These are phyloP conservation scores for Atopsyche davidsoni DNA, from an alignment of 1,140 invertebrate genomes.

Conservation along the genomic window DNA sequence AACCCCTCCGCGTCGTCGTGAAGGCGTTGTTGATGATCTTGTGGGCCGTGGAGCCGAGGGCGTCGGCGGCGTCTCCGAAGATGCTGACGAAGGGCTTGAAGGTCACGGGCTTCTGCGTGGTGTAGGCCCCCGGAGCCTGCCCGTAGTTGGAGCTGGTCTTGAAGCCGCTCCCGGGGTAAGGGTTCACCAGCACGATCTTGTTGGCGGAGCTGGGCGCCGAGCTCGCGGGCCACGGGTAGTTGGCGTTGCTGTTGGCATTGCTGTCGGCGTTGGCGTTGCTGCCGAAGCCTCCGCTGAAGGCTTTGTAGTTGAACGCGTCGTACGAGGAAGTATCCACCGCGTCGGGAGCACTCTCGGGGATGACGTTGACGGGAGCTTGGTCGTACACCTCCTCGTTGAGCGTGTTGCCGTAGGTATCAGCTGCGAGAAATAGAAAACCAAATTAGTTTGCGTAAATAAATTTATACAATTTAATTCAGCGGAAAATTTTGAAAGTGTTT, in stretches of 20 bases:
- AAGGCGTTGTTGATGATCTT: slow-evolving; percentile 27
- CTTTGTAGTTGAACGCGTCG: slow-evolving; percentile 27
- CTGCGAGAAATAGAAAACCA: slow-evolving; percentile 15
- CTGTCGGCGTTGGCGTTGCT: slow-evolving; percentile 5
- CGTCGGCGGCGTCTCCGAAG: slow-evolving; percentile 12
- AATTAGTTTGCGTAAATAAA: slow-evolving; percentile 1
- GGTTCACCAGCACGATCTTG: slow-evolving; percentile 18
- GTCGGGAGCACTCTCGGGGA: slow-evolving; percentile 27
- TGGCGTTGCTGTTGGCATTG: slow-evolving; percentile 4
- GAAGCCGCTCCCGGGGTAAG: slow-evolving; percentile 8
- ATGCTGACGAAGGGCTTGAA: slow-evolving; percentile 26
- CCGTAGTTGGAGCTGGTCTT: neutral
- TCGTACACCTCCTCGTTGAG: slow-evolving; percentile 24
- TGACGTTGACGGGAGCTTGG: slow-evolving; percentile 19
- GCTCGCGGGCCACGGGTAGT: slow-evolving; percentile 12
- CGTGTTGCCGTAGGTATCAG: slow-evolving; percentile 24
- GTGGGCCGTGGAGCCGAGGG: slow-evolving; percentile 20
- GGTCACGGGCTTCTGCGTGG: slow-evolving; percentile 18
- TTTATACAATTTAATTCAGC: too few relatives aligned
- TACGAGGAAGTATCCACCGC: slow-evolving; percentile 27
- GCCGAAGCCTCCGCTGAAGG: slow-evolving; percentile 9
- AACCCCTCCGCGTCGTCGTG: slow-evolving; percentile 21
- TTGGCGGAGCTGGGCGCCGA: neutral
- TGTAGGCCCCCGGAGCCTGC: slow-evolving; percentile 7
- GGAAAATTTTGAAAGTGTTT: too few relatives aligned